Evolutionary conservation across 2,888 invertebrate genomes (phyloP), one percentile per base, ranked within the genome.

Genomic region (Syrphus vitripennis): DNA sequence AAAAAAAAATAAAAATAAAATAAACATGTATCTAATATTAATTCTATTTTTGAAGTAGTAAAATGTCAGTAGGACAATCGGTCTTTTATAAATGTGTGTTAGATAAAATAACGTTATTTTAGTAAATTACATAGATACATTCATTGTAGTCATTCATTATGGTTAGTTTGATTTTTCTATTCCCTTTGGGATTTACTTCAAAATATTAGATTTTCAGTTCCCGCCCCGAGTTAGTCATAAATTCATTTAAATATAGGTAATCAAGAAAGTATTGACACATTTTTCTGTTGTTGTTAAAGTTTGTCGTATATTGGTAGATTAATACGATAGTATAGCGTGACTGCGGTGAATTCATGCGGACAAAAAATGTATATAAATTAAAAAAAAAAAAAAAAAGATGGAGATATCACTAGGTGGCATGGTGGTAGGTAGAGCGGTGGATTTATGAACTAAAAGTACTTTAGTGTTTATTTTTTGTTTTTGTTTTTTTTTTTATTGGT

Each of bases 401-500:
- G 83, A 53, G 75, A 71, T 76, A 37, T 77, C 84, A 16, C 81
- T 42, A 69, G 61, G 50, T 81, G 76, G 59, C n/a, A n/a, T 77
- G 72, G 83, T 57, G 70, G 48, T 21, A 12, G 34, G 9, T 6
- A 21, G 21, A 3, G 34, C 14, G 57, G 76, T 61, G 76, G 61
- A 77, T 69, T 61, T 72, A 76, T 55, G 61, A 61, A 67, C 63
- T n/a, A n/a, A n/a, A n/a, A n/a, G n/a, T 81, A 61, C 55, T 37
- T 61, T 76, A 59, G 59, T 63, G 21, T 76, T 70, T 67, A 26
- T 55, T 37, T 76, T 63, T 61, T n/a, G n/a, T n/a, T 10, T 78
- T n/a, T 48, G 14, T 61, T 74, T 65, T 21, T 4, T 50, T 21
- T 65, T 6, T 31, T 45, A n/a, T n/a, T n/a, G n/a, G n/a, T n/a